Evolutionary conservation across 2,888 invertebrate genomes (phyloP).

Genomic region (Chrysotoxum bicinctum): DNA sequence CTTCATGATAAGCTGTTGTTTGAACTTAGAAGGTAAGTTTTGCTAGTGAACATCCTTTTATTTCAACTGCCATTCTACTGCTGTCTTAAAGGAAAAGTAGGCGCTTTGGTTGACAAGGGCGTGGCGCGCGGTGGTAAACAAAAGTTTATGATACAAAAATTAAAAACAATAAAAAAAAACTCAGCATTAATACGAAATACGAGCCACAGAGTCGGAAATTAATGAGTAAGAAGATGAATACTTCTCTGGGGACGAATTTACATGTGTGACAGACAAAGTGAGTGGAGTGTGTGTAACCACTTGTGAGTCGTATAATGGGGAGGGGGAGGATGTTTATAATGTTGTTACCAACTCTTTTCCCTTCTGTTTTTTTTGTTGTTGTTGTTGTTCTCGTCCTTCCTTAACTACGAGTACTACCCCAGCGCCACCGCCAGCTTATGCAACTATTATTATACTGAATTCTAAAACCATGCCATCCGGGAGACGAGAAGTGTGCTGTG

Average conservation of each 20-base stretch:
- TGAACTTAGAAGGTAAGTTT: slow-evolving; percentile 26
- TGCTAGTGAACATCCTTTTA: slow-evolving; percentile 30
- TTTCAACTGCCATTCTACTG: slow-evolving; percentile 46
- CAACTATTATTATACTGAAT: slow-evolving; percentile 1
- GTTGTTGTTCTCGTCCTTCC: background rate
- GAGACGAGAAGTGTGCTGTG: slow-evolving; percentile 35
- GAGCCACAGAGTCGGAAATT: slow-evolving; percentile 55
- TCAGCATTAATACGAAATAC: slow-evolving; percentile 36
- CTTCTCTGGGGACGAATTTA: slow-evolving; percentile 39
- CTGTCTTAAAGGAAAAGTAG: slow-evolving; percentile 15
- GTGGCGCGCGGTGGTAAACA: background rate
- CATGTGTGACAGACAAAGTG: slow-evolving; percentile 56
- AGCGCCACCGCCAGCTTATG: background rate
- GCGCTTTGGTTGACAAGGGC: background rate
- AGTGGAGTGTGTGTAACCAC: slow-evolving; percentile 42
- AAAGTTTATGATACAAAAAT: background rate
- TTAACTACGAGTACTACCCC: background rate
- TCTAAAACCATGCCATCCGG: slow-evolving; percentile 31
- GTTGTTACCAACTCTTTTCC: slow-evolving; percentile 13
- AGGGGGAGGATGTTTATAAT: slow-evolving; percentile 33
- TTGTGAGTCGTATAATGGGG: slow-evolving; percentile 30
- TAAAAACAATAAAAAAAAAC: slow-evolving; percentile 7
- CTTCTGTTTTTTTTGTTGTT: background rate
- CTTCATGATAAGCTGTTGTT: slow-evolving; percentile 28
- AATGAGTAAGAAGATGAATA: slow-evolving; percentile 53